Percentiles rank a stretch among this genome's conserved stretches.
phyloP scores from a whole-genome alignment of 2,113 vertebrate genomes.

The Paramisgurnus dabryanus region DNA sequence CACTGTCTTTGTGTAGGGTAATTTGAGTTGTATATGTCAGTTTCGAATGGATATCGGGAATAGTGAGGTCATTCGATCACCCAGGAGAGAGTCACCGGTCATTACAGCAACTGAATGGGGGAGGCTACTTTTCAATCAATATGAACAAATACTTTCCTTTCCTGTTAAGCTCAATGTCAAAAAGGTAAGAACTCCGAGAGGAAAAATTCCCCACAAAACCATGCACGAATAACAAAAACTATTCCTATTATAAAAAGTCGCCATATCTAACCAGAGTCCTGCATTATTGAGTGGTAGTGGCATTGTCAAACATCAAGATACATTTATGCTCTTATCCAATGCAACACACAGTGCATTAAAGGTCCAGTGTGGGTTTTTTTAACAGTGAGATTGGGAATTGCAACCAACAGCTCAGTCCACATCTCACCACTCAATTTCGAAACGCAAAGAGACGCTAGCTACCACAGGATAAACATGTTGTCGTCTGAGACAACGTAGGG shows the following conservation, averaged over 20 bases:
- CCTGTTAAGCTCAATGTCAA: slow-evolving; percentile 12
- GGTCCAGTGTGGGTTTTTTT: no score
- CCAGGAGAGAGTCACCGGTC: slow-evolving; percentile 52
- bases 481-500: no score
- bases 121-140: slow-evolving; percentile 59
- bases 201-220: not conserved
- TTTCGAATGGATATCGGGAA: slow-evolving; percentile 57
- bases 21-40: slow-evolving; percentile 33
- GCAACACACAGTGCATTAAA: no score
- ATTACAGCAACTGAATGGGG: slow-evolving; percentile 51
- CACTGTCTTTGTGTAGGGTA: not conserved
- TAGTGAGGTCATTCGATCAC: slow-evolving; percentile 61
- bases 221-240: not conserved
- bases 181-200: not conserved
- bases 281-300: not conserved
- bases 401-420: no score
- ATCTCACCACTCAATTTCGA: no score
- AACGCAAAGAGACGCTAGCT: no score
- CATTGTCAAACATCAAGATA: not conserved
- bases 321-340: no score
- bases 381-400: no score
- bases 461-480: no score
- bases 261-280: not conserved
- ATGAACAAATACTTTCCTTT: slow-evolving; percentile 17
- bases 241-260: not conserved